Evolutionary conservation across 2,113 vertebrate species (phyloP).

Genomic region (Taurulus bubalis): DNA sequence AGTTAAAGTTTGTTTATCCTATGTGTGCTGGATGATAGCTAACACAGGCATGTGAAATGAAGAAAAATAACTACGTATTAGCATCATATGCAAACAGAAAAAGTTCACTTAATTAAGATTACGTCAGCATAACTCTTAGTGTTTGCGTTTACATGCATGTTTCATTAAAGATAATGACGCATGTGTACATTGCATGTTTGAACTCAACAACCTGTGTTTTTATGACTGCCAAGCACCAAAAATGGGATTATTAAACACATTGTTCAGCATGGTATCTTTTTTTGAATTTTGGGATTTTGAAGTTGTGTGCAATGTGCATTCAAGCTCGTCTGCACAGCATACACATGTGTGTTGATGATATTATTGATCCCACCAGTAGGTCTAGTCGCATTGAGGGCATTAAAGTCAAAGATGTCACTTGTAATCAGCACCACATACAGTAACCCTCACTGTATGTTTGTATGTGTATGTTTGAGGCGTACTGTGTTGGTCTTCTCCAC

Average conservation of each 20-base stretch:
- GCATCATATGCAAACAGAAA: too few species aligned
- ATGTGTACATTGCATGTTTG: neutral
- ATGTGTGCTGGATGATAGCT: too few species aligned
- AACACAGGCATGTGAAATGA: neutral
- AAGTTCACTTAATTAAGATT: too few species aligned
- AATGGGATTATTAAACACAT: neutral
- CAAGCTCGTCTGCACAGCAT: neutral
- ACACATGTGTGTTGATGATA: neutral
- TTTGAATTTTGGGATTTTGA: neutral
- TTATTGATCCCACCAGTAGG: neutral
- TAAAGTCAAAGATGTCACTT: slow-evolving; percentile 17
- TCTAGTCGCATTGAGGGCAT: neutral
- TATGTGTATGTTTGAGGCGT: neutral
- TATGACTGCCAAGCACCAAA: neutral
- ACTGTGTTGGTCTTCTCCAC: neutral
- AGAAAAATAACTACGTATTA: neutral
- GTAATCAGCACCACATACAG: neutral
- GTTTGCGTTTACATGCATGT: neutral
- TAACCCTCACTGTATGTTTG: neutral
- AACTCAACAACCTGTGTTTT: neutral
- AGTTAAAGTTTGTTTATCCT: too few species aligned
- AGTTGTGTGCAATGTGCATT: neutral
- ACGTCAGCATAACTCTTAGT: too few species aligned
- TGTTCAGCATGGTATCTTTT: neutral
- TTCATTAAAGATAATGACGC: neutral